Evolutionary conservation across 2,888 invertebrate genomes (phyloP).

Genomic region (Meloe dianella): DNA sequence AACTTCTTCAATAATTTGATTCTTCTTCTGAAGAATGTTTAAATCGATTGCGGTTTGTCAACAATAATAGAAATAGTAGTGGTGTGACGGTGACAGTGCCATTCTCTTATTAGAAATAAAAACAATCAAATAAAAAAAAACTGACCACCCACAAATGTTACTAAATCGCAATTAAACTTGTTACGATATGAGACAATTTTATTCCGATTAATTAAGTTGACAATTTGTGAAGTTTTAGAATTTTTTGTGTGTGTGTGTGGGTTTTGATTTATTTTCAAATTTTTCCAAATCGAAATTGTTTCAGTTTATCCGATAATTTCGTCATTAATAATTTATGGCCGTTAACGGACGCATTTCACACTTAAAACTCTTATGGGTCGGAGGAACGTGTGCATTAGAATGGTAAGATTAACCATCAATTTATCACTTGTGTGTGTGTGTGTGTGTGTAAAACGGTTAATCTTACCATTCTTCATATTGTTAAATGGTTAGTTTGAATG

Average conservation of each 20-base stretch:
- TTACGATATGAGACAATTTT: too few species aligned
- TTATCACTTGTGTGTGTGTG: neutral
- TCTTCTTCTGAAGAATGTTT: neutral
- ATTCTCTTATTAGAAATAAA: too few species aligned
- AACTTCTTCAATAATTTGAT: neutral
- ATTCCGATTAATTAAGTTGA: too few species aligned
- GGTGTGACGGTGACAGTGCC: conserved; percentile 12
- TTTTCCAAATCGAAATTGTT: too few species aligned
- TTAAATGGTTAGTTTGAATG: neutral
- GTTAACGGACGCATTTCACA: too few species aligned
- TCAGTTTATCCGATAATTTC: neutral
- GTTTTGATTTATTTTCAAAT: too few species aligned
- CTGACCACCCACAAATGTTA: conserved; percentile 21
- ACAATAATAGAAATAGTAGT: conserved; percentile 15
- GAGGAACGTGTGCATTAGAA: neutral
- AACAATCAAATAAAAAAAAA: too few species aligned
- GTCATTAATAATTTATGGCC: neutral
- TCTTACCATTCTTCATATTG: neutral
- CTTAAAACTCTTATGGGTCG: neutral
- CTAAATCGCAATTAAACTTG: conserved; percentile 19
- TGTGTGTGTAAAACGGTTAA: neutral
- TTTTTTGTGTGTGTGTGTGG: neutral
- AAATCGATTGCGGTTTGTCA: conserved; percentile 18
- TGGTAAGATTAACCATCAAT: conserved; percentile 3
- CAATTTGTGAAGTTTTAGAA: conserved; percentile 6